Evolutionary conservation across 2,113 vertebrate genomes (phyloP), one percentile per base, ranked within the genome.

Genomic region (Oreochromis aureus): DNA sequence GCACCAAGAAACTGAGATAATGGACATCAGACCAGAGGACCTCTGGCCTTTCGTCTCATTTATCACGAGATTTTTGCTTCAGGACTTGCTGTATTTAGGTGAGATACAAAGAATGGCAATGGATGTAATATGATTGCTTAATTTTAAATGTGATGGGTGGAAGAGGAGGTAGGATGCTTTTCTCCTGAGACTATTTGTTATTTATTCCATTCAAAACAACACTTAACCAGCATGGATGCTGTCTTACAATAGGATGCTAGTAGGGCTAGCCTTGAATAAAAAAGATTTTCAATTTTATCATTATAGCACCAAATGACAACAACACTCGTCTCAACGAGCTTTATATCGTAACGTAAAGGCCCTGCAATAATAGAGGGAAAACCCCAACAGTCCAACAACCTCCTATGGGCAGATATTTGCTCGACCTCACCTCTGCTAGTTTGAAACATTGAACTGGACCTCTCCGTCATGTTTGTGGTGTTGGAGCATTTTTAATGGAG

Each of bases 381-480:
- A 34, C 5, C 58, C 30, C 30, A 61, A 34, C 58, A 61, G 30
- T 63, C 3, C 30, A 63, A 34, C 30, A 34, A 11, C 1, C 30
- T 9, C 6, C 16, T 6, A 36, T 36, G 10, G 16, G 32, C 36
- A 24, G n/a, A 8, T 24, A 15, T 69, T 12, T 69, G n/a, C 36
- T 69, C 0, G 4, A 41, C 34, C 63, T 69, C 19, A 69, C 36
- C 36, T 41, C 1, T 69, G 63, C 63, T 44, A 71, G 66, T 6
- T 44, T 71, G 36, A 10, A 7, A 41, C n/a, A 15, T 24, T 69
- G 12, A 41, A 1, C 34, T 69, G 36, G n/a, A 69, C 63, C 4
- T 41, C 6, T 22, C n/a, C 0, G 1, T 24, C 39, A 24, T 16
- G 36, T 71, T 44, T 16, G n/a, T 0, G 69, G 13, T 18, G 22